Conservation (phyloP, 2,888 invertebrate species). For the Agrotis clavis region DNA sequence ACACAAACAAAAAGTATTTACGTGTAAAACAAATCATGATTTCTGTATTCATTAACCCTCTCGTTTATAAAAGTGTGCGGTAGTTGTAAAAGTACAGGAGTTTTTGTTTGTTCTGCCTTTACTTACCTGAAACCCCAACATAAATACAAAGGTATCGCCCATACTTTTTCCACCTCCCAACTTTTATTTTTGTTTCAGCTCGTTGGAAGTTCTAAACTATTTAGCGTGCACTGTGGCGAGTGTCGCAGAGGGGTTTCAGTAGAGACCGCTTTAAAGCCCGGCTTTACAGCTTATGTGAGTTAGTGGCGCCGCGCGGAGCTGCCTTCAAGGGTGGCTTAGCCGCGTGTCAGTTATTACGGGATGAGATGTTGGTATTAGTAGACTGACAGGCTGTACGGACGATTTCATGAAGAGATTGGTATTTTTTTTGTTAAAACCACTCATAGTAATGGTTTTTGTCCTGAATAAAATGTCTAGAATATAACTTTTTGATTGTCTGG, state of each 20-base stretch:
- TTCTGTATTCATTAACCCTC: too few species aligned
- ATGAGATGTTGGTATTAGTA: constrained; percentile 33
- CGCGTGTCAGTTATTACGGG: constrained; percentile 50
- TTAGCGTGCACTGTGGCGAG: constrained; percentile 45
- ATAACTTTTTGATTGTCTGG: constrained; percentile 6
- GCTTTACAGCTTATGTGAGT: constrained; percentile 55
- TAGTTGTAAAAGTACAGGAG: background rate
- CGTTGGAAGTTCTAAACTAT: constrained; percentile 53
- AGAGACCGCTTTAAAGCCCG: constrained; percentile 53
- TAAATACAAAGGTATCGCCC: constrained; percentile 9
- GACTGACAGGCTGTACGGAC: background rate
- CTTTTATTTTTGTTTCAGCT: constrained; percentile 46
- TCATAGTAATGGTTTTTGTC: too few species aligned
- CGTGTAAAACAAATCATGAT: too few species aligned
- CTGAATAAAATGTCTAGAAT: background rate
- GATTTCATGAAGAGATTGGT: background rate
- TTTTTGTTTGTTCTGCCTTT: background rate
- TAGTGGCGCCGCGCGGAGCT: constrained; percentile 35
- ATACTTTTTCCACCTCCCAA: constrained; percentile 44
- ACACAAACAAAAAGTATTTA: too few species aligned
- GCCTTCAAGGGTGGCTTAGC: constrained; percentile 46
- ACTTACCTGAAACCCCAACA: constrained; percentile 1
- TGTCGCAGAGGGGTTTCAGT: constrained; percentile 37
- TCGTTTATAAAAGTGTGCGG: background rate
- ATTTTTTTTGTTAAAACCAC: too few species aligned